Evolutionary conservation across 1,140 invertebrate genomes (phyloP), one percentile per base, ranked within the genome.

Genomic region (Zaprionus camerounensis): DNA sequence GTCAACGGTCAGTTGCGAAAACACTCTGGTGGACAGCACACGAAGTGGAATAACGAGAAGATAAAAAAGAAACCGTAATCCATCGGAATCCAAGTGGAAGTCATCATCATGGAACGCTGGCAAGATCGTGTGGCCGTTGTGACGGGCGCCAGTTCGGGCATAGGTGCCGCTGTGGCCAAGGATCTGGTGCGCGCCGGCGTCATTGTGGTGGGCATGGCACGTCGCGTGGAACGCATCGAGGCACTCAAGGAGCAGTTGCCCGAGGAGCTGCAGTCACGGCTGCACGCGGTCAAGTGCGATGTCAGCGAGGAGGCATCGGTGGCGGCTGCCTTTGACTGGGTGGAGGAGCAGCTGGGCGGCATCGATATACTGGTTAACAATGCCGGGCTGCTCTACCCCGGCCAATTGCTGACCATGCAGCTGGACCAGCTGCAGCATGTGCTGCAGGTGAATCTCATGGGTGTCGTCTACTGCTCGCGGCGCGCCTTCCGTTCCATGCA

Each of bases 351-450:
- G 1, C 92, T 95, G 24, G 96, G 95, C 1, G 94, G 95, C 7
- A 92, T 96, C 1, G 95, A 97, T 83, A 93, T 97, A 6, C 92
- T 97, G 49, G 93, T 97, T 31, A 97, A 97, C 85, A 97, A 96
- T 88, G 96, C 96, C 1, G 96, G 95, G 0, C 75, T 95, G 0
- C 58, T 88, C 4, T 59, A 71, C 6, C 20, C 71, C 2, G 90
- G 88, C 20, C 76, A 84, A 13, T n/a, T 91, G 53, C 46, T 83
- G 11, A 82, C 76, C 17, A 28, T 80, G 49, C 64, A 80, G 5
- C 3, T 71, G 58, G 70, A 78, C 24, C 62, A 76, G 1, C 56
- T 92, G 55, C 78, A 84, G 66, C 67, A 82, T 41, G 94, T 95
- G 65, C 70, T 97, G 38, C 94, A 97, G 49, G 94, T 95, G 1